Percentiles rank a stretch among this genome's conserved stretches.
These are phyloP conservation scores for Dasypogon diadema DNA, from an alignment of 2,888 invertebrate genomes.

Conservation along the genomic window DNA sequence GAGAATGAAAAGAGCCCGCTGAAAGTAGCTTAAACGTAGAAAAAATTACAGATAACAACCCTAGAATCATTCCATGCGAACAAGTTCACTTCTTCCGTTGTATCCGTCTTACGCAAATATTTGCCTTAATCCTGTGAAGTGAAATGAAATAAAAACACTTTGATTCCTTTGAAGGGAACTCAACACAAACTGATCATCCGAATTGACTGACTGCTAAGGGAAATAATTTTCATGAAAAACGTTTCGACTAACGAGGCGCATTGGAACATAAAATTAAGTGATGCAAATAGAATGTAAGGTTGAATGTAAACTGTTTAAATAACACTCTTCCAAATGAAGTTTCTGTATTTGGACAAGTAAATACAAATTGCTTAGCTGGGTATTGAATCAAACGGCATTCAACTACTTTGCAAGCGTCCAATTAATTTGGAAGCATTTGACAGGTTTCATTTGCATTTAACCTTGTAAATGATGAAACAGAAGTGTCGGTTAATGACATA, in stretches of 20 bases:
- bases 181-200: constrained; percentile 10
- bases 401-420: too few relatives aligned
- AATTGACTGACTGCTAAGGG: not conserved
- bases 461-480: too few relatives aligned
- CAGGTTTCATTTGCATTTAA: too few relatives aligned
- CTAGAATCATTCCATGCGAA: not conserved
- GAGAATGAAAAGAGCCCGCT: not conserved
- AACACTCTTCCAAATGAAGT: not conserved
- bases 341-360: not conserved
- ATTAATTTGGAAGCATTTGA: too few relatives aligned
- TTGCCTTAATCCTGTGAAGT: constrained; percentile 42
- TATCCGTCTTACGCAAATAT: constrained; percentile 35
- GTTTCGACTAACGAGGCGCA: constrained; percentile 17
- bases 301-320: not conserved
- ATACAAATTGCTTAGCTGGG: too few relatives aligned
- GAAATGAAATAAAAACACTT: constrained; percentile 48
- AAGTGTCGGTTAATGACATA: too few relatives aligned
- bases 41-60: not conserved
- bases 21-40: constrained; percentile 8
- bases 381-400: too few relatives aligned
- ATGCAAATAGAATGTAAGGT: constrained; percentile 3
- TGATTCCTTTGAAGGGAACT: constrained; percentile 34
- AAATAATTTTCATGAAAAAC: not conserved
- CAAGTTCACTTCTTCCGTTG: not conserved
- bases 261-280: constrained; percentile 41